Conservation (phyloP, 2,797 vertebrate genomes). For the Eleutherodactylus coqui region DNA sequence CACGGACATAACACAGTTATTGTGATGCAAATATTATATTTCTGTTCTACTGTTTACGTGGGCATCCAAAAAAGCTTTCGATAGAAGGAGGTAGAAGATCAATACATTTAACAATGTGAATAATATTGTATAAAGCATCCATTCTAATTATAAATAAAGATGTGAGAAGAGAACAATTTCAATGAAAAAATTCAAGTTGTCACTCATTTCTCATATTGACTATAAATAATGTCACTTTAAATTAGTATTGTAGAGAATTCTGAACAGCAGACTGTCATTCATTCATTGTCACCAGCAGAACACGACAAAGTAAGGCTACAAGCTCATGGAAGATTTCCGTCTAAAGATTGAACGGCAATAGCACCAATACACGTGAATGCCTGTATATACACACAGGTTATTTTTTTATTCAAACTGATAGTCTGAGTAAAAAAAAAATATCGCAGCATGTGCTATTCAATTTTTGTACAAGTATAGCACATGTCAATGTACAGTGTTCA, state of each 20-base stretch:
- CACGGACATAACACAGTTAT: too few relatives aligned
- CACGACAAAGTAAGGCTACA: not conserved
- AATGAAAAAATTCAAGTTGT: slow-evolving; percentile 7
- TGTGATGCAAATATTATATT: not conserved
- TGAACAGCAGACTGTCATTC: not conserved
- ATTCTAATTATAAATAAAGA: not conserved
- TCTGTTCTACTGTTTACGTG: not conserved
- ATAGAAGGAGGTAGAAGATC: not conserved
- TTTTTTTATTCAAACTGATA: too few relatives aligned
- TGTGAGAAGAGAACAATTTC: not conserved
- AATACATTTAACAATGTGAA: not conserved
- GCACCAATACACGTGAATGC: too few relatives aligned
- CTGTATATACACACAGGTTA: too few relatives aligned
- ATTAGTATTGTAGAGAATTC: slow-evolving; percentile 2
- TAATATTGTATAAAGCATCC: not conserved
- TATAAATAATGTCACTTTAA: not conserved
- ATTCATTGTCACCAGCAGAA: not conserved
- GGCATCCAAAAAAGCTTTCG: not conserved
- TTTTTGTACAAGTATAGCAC: too few relatives aligned
- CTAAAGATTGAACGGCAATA: too few relatives aligned
- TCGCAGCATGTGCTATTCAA: too few relatives aligned
- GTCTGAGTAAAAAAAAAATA: too few relatives aligned
- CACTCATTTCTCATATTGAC: not conserved
- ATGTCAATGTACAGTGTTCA: too few relatives aligned
- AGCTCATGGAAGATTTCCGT: too few relatives aligned